Base-by-base conservation (phyloP, 2,797 vertebrate genomes). In the Lophura swinhoii region DNA sequence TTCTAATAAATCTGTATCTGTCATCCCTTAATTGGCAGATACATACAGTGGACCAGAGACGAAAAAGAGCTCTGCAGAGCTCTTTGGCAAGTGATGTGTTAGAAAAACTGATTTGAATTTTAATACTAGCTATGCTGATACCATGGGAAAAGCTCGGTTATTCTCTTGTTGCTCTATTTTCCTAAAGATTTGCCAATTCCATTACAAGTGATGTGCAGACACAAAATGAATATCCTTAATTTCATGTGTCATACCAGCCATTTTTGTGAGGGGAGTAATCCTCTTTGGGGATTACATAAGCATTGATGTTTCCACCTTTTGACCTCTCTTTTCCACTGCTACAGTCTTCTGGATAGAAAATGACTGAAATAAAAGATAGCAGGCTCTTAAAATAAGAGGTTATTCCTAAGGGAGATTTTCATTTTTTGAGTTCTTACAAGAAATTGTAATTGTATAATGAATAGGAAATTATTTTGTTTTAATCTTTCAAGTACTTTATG, bases 171-270 rank as follows among this genome's bases (percentile, higher is more conserved):
- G 73, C 73, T 93, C 79, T 72, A 9, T 87, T 93, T 96, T 95
- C 89, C 82, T 88, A 39, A 87, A 78, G 90, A 56, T 87, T 86
- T 67, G 18, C 84, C 84, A 89, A 63, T 91, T 85, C 82, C 44
- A 49, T 91, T 95, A 59, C 63, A 78, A 95, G 66, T 70, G 84
- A 84, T 91, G 60, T 76, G 84, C 82, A 76, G 92, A 70, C 91
- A 84, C 43, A 84, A 49, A 93, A 92, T 82, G 48, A 96, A 88
- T 93, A 94, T 86, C 83, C 67, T 96, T 95, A 94, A 95, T 96
- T 96, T 95, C 91, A 89, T 58, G 59, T 93, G 79, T 92, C 73
- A 26, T 95, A 69, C 55, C 90, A 91, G 76, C 72, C 82, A 64
- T 84, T 92, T 92, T 85, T 88, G 70, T 86, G 67, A 86, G 73